Conservation (phyloP, 2,888 invertebrate species). For the Pristionchus exspectatus region DNA sequence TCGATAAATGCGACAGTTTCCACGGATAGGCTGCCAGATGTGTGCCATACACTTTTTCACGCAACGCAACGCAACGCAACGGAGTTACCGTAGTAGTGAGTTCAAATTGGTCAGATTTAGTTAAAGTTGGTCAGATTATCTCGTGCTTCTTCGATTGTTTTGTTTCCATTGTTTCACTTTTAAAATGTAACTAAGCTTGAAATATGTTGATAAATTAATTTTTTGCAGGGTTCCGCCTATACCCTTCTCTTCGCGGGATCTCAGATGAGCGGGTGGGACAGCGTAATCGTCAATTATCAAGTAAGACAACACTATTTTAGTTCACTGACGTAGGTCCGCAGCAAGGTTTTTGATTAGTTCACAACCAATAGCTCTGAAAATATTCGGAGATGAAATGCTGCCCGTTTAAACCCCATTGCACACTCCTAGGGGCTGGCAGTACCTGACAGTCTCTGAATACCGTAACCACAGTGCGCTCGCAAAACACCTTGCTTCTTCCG, state of each 20-base stretch:
- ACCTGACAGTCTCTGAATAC: neutral
- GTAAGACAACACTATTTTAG: neutral
- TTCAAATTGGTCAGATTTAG: neutral
- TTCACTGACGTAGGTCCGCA: neutral
- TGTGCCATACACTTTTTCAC: neutral
- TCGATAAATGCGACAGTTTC: neutral
- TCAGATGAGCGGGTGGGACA: neutral
- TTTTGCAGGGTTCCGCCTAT: neutral
- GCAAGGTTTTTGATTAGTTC: neutral
- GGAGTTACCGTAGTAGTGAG: neutral
- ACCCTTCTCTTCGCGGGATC: neutral
- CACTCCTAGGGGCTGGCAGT: neutral
- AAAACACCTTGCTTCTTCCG: neutral
- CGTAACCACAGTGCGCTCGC: neutral
- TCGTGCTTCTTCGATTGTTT: neutral
- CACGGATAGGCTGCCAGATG: neutral
- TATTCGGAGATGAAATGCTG: neutral
- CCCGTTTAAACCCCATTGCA: neutral
- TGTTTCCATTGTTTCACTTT: neutral
- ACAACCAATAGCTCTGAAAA: neutral
- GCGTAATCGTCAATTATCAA: neutral
- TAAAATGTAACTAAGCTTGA: neutral
- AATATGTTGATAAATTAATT: neutral
- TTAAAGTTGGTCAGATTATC: neutral
- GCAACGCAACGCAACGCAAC: neutral